Base-by-base conservation (phyloP, 1,140 invertebrate species). In the Microplitis mediator region DNA sequence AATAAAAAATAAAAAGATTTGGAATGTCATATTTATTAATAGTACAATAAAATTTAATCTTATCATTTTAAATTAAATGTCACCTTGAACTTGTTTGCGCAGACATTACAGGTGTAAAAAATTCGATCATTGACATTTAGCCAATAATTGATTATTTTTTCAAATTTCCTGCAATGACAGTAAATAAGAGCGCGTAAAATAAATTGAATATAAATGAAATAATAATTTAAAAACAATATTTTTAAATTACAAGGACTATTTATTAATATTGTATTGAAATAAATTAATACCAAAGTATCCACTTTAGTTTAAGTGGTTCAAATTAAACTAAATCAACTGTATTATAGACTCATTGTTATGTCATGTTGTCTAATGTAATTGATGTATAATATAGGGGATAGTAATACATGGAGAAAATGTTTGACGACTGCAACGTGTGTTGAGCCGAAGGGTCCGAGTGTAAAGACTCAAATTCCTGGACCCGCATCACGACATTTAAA, bases 391-490 rank as follows among this genome's bases (percentile, higher is more conserved):
- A 35, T 39, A 76, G 73, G 62, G 16, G 45, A 69, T 14, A 39
- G 36, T 23, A 68, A 60, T 11, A 65, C 67, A 5, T 77, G 73
- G 75, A 70, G 65, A 58, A 78, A 75, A 79, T 80, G 72, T 62
- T 63, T 82, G 23, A 75, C 78, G 50, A 74, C 76, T 13, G 68
- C 52, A 54, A 14, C 78, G 50, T 62, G 79, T 52, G 75, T 80
- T 4, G 92, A 94, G 81, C 92, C 92, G 36, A 75, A 81, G 11
- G 85, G 79, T 31, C 92, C 92, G 0, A 60, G 74, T 3, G 79
- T 94, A 2, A 83, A 82, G 31, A 93, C 92, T 1, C 80, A 86
- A 36, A 83, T 94, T 72, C 93, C 93, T 4, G 93, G 93, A n/a
- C 93, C 93, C 11, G 88, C 88, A 72, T 91, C 91, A 0, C 84